phyloP scores from a whole-genome alignment of 2,797 vertebrate species.

The Eupleurogrammus muticus region DNA sequence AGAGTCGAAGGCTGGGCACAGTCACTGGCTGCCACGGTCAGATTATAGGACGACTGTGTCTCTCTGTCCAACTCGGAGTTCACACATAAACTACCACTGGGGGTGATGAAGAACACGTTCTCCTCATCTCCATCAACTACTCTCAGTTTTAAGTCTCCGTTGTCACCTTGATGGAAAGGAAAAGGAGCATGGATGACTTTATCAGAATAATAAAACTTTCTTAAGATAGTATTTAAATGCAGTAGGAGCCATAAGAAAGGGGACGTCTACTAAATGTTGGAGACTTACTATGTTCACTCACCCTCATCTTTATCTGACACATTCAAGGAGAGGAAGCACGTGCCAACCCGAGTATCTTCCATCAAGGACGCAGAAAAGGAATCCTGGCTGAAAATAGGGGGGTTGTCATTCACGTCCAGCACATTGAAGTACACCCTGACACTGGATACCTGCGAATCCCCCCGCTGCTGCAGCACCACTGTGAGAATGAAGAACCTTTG shows the following conservation, averaged over 20 bases:
- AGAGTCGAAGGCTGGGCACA: constrained; percentile 54
- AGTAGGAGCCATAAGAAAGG: neutral
- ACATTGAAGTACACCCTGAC: constrained; percentile 85
- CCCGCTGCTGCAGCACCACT: constrained; percentile 61
- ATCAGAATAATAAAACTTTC: neutral
- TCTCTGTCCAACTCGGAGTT: constrained; percentile 79
- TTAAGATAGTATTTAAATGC: neutral
- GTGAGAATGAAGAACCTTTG: constrained; percentile 81
- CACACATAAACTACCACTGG: constrained; percentile 72
- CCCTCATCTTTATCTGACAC: constrained; percentile 83
- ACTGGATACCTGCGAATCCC: constrained; percentile 65
- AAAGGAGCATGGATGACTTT: neutral
- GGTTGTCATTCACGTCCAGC: constrained; percentile 85
- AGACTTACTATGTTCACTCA: constrained; percentile 49
- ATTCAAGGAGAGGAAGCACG: constrained; percentile 79
- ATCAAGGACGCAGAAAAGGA: constrained; percentile 64
- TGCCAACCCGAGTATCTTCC: constrained; percentile 71
- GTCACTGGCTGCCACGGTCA: constrained; percentile 80
- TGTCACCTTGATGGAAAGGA: constrained; percentile 70
- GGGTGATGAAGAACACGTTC: constrained; percentile 69
- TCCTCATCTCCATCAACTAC: constrained; percentile 71
- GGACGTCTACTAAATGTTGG: neutral
- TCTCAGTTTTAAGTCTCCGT: constrained; percentile 68
- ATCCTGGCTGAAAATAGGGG: constrained; percentile 76
- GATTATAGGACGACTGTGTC: constrained; percentile 70